These are phyloP conservation scores for Phaenicophaeus curvirostris DNA, from an alignment of 2,797 vertebrate species.

Conservation along the genomic window DNA sequence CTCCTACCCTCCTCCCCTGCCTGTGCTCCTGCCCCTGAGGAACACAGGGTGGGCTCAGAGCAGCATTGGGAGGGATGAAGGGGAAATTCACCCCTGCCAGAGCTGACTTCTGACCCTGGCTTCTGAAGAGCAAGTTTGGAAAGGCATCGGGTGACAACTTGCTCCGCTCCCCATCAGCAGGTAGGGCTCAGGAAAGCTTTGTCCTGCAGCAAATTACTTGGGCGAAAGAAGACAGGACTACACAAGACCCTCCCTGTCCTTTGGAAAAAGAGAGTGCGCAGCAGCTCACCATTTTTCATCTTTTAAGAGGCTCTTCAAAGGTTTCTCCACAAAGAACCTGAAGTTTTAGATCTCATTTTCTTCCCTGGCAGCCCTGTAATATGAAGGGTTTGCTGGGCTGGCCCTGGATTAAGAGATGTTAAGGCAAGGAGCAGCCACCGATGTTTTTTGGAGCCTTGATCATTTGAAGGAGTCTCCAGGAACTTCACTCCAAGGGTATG, in stretches of 20 bases:
- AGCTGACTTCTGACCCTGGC: background rate
- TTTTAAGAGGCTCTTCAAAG: slow-evolving; percentile 52
- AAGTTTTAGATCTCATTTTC: slow-evolving; percentile 42
- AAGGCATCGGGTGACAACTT: background rate
- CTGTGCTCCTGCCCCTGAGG: background rate
- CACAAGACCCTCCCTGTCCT: slow-evolving; percentile 9
- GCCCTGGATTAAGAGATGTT: background rate
- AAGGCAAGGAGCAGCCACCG: background rate
- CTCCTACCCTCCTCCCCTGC: background rate
- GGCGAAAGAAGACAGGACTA: background rate
- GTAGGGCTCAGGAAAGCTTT: background rate
- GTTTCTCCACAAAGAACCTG: slow-evolving; percentile 39
- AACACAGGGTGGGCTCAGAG: background rate
- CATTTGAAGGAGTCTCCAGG: background rate
- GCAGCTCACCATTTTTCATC: background rate
- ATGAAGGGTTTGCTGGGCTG: background rate
- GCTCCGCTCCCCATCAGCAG: background rate
- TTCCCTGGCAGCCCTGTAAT: slow-evolving; percentile 14
- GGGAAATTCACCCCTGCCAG: background rate
- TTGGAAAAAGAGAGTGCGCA: background rate
- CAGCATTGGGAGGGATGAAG: background rate
- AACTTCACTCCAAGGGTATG: background rate
- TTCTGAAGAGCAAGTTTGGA: background rate
- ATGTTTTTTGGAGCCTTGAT: background rate
- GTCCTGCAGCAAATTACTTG: slow-evolving; percentile 30